Evolutionary conservation across 2,888 invertebrate species (phyloP), one percentile per base, ranked within the genome.

Genomic region (Pseudolycoriella hygida): DNA sequence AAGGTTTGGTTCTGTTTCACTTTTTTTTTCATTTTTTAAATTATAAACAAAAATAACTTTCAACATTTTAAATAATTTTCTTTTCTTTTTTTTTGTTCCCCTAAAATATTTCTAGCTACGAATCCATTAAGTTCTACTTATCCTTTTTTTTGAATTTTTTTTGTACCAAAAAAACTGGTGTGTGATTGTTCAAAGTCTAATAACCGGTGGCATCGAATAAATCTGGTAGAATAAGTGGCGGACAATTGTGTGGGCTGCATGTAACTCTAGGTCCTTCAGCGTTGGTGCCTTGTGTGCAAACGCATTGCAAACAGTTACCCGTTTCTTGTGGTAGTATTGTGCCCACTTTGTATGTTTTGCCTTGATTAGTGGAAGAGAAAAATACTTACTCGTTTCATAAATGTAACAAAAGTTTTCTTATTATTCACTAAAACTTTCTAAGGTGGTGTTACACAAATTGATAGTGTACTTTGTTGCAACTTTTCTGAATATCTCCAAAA

Each of bases 291-390:
- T 67, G 64, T 50, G 72, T 74, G 60, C 79, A 79, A 57, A 74
- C 70, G 60, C 79, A 79, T 58, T 78, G 77, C 52, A 78, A 68
- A 60, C 79, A 79, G 59, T 78, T 78, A 53, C 78, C 79, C 45
- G 77, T 77, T 54, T 75, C 73, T 59, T 77, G 75, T 10, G 78
- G 78, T 52, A 79, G 64, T 50, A 71, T 67, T 55, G 77, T 75
- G 34, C 78, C 79, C 51, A 75, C 69, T 55, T 70, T 69, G 59
- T 79, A 79, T 53, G 70, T 66, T 49, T 69, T 68, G 49, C 77
- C 77, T 77, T 65, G 34, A 62, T 63, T 50, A 12, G 8, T 42
- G 17, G 10, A 14, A 18, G 10, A 43, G 8, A n/a, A n/a, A 45
- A 18, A 32, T n/a, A 44, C n/a, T n/a, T n/a, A n/a, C n/a, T n/a